These are phyloP conservation scores for Caenorhabditis angaria DNA, from an alignment of 2,888 invertebrate species.

Conservation along the genomic window DNA sequence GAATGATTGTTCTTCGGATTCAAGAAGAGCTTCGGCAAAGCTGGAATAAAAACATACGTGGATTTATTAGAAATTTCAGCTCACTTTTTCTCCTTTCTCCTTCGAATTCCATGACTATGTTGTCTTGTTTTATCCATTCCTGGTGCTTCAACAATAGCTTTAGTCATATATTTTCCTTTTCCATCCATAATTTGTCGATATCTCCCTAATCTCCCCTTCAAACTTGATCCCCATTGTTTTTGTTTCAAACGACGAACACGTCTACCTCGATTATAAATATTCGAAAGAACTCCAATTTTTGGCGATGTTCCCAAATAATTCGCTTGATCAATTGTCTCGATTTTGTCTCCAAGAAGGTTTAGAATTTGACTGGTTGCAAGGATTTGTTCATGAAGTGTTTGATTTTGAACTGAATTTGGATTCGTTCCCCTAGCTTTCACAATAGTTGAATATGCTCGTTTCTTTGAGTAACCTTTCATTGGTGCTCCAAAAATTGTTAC, in stretches of 20 bases:
- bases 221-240: not conserved
- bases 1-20: conserved; percentile 36
- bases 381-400: not conserved
- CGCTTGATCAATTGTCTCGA: not conserved
- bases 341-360: not conserved
- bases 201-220: not conserved
- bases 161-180: not conserved
- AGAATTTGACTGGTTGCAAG: not conserved
- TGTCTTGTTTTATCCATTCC: too few relatives aligned
- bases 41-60: conserved; percentile 5
- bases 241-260: not conserved
- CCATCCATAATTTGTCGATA: not conserved
- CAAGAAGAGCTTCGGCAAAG: conserved; percentile 29
- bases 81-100: not conserved
- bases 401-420: too few relatives aligned
- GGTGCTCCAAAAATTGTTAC: too few relatives aligned
- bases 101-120: not conserved
- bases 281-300: not conserved
- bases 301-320: not conserved
- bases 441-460: not conserved
- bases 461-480: not conserved
- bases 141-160: not conserved
- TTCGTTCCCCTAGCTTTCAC: not conserved
- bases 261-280: not conserved
- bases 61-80: not conserved